Evolutionary conservation across 2,113 vertebrate genomes (phyloP), one percentile per base, ranked within the genome.

Genomic region (Spea multiplicata): DNA sequence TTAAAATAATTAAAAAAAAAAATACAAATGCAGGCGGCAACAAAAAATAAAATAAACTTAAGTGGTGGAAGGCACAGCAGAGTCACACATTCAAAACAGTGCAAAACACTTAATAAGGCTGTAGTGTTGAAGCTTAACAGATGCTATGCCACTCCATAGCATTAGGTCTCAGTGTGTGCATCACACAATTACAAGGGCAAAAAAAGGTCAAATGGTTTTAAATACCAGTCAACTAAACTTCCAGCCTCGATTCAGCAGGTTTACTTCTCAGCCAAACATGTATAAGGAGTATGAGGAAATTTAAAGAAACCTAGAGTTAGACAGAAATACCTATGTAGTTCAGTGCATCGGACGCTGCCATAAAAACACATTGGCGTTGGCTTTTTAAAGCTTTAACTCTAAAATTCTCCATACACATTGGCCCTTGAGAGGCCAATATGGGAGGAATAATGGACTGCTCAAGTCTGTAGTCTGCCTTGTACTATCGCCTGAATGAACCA

Each of bases 21-120:
- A 81, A 85, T 73, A 85, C 84, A 91, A 91, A 92, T 89, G 94
- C 93, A 96, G 92, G 91, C 92, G 88, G 92, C 91, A 94, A 92
- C 93, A 87, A 88, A 90, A 88, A 91, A 90, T 91, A 90, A 92
- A 82, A 89, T 88, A 87, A 89, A 91, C 90, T 91, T 92, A 91
- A 91, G 90, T 92, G 88, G 93, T 92, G 91, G 91, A 92, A 92
- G 91, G 71, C 91, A 95, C 93, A 90, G 91, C 93, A 95, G 93
- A 95, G 89, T 91, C 92, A 94, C 91, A 91, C 94, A 88, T 90
- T 88, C 86, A 92, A 94, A 88, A 91, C 86, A 86, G 90, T 92
- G 90, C 91, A 90, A 88, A 88, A 93, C 89, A 90, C 88, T 67
- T 89, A 86, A 90, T 93, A 89, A 90, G 90, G 91, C 91, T 92